Evolutionary conservation across 2,888 invertebrate genomes (phyloP), one percentile per base, ranked within the genome.

Genomic region (Ochlodes sylvanus): DNA sequence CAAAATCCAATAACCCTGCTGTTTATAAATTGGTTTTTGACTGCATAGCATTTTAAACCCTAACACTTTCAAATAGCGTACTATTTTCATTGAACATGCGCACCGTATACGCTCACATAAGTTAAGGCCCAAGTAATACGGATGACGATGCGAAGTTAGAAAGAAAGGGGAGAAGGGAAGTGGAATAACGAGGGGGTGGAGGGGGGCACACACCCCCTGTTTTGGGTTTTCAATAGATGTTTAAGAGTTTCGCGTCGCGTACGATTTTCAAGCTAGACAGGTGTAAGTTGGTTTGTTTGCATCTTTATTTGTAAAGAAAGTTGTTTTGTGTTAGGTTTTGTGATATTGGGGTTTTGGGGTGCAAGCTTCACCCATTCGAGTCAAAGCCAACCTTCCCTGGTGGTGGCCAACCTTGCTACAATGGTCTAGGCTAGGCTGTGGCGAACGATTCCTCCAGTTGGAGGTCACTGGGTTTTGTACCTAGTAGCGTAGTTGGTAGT

Each of bases 221-320:
- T 93, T 92, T 84, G 92, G 92, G 89, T 88, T 90, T 92, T 93
- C 92, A 93, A 92, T 92, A 90, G 93, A 90, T 90, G 91, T 89
- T 90, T 88, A 88, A 84, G 82, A 89, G 87, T 86, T 88, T 83
- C 83, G 82, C 79, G 80, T 80, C 81, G 79, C 84, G 87, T 86
- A 83, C 83, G 87, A 86, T 87, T 87, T 89, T 81, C 84, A 87
- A 89, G 82, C 82, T 77, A 85, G 85, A 86, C 90, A 90, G 90
- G 91, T 90, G 87, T 84, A 84, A 55, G 38, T 3, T 12, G 38
- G 38, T 54, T 21, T 58, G 32, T n/a, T 14, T 47, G 27, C 10
- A 12, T 19, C 21, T 57, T 55, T 55, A n/a, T 34, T n/a, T 56
- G 9, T 38, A 38, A 38, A 7, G 34, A 34, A 34, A 34, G 9